Evolutionary conservation across 2,888 invertebrate species (phyloP).

Genomic region (Aethes cnicana): DNA sequence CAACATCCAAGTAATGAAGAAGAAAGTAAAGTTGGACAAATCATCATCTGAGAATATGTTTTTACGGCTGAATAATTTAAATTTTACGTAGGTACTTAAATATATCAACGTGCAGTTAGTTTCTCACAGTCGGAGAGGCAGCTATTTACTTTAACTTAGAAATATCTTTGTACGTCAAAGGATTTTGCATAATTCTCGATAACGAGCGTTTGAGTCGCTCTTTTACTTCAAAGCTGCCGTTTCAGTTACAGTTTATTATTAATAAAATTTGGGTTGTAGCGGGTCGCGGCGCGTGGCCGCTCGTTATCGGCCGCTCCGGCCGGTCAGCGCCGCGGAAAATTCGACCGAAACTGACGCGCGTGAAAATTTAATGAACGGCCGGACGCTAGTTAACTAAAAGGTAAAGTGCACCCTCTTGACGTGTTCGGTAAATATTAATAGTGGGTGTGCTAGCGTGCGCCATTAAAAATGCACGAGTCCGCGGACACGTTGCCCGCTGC

Average conservation of each 20-base stretch:
- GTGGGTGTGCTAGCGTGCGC: slow-evolving; percentile 78
- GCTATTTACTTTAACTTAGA: slow-evolving; percentile 40
- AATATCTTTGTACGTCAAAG: slow-evolving; percentile 70
- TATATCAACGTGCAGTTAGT: slow-evolving; percentile 26
- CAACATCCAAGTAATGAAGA: too few relatives aligned
- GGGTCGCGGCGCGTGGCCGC: slow-evolving; percentile 55
- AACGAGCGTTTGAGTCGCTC: slow-evolving; percentile 76
- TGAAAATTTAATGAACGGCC: slow-evolving; percentile 83
- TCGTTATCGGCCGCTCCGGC: slow-evolving; percentile 59
- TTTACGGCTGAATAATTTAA: slow-evolving; percentile 20
- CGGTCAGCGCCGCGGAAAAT: slow-evolving; percentile 81
- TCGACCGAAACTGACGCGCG: slow-evolving; percentile 82
- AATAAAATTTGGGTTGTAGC: slow-evolving; percentile 80
- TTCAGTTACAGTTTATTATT: slow-evolving; percentile 81
- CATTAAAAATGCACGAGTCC: slow-evolving; percentile 81
- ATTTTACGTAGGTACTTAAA: slow-evolving; percentile 9
- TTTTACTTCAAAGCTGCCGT: slow-evolving; percentile 76
- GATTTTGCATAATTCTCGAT: slow-evolving; percentile 77
- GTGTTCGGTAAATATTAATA: slow-evolving; percentile 83
- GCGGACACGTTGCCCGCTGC: slow-evolving; percentile 64
- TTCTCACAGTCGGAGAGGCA: slow-evolving; percentile 21
- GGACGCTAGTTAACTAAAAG: slow-evolving; percentile 83
- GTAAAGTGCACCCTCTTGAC: slow-evolving; percentile 83
- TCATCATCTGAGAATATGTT: not conserved
- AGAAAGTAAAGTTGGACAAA: too few relatives aligned